A percentile compares a stretch with the other conserved stretches of the same genome.
Conservation (phyloP, 2,113 vertebrate genomes). For the Gopherus evgoodei region DNA sequence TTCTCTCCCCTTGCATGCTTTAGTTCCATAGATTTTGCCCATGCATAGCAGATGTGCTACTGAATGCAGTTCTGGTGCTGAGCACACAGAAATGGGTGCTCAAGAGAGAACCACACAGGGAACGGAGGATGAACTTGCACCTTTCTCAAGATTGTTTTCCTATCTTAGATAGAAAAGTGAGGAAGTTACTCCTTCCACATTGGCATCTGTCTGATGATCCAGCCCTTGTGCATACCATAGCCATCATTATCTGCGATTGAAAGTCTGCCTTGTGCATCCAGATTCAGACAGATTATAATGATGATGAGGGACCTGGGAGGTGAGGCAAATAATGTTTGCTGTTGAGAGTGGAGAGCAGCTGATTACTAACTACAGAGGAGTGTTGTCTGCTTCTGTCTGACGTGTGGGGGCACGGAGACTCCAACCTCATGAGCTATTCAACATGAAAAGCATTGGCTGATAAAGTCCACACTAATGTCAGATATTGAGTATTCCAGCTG, state of each 20-base stretch:
- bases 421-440: neutral
- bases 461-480: rapidly evolving
- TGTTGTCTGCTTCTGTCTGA: rapidly evolving
- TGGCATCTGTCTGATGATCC: neutral
- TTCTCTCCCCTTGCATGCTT: neutral
- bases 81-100: neutral
- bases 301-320: neutral
- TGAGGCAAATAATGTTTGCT: slow-evolving; percentile 24
- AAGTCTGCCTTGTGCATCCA: neutral
- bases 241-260: neutral
- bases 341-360: neutral
- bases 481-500: neutral
- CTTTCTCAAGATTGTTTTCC: neutral
- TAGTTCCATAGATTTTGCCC: slow-evolving; percentile 41
- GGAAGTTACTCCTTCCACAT: neutral
- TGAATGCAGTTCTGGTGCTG: neutral
- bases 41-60: neutral
- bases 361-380: rapidly evolving
- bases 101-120: neutral
- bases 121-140: neutral
- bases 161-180: rapidly evolving
- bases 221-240: neutral
- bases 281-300: neutral
- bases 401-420: neutral
- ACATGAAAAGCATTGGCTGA: neutral